These are phyloP conservation scores for Alloplasta piceator DNA, from an alignment of 2,888 invertebrate species.

Conservation along the genomic window DNA sequence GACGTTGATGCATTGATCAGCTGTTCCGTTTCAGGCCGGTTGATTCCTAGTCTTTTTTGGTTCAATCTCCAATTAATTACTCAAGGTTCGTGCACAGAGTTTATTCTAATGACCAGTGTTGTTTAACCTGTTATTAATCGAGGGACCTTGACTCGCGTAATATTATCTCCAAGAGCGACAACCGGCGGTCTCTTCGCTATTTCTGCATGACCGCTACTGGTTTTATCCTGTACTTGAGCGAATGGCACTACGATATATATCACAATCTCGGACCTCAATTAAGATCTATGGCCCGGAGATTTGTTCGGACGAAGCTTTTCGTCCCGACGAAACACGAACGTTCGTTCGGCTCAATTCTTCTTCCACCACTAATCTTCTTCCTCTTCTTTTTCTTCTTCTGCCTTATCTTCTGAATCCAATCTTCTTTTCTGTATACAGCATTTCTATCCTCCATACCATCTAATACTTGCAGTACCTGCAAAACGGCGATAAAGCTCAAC, in stretches of 20 bases:
- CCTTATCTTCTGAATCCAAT: too few relatives aligned
- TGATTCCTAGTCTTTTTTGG: too few relatives aligned
- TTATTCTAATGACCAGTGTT: background rate
- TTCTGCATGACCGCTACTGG: slow-evolving; percentile 2
- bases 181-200: background rate
- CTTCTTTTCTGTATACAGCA: slow-evolving; percentile 8
- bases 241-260: slow-evolving; percentile 8
- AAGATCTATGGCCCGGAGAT: slow-evolving; percentile 41
- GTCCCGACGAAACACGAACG: background rate
- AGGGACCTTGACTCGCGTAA: background rate
- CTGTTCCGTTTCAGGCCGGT: background rate
- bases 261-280: slow-evolving; percentile 52
- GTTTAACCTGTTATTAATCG: slow-evolving; percentile 3
- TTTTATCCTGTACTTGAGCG: slow-evolving; percentile 6
- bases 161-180: background rate
- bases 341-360: too few relatives aligned
- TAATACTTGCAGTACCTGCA: slow-evolving; percentile 65
- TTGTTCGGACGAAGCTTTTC: slow-evolving; percentile 16
- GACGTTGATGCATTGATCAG: background rate
- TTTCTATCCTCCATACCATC: slow-evolving; percentile 31
- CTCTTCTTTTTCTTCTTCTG: too few relatives aligned
- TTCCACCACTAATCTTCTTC: too few relatives aligned
- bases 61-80: too few relatives aligned
- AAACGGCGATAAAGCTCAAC: slow-evolving; percentile 67
- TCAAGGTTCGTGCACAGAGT: too few relatives aligned